Conservation (phyloP, 64 coral and sea anemone genomes). For the Catalaphyllia jardinei region DNA sequence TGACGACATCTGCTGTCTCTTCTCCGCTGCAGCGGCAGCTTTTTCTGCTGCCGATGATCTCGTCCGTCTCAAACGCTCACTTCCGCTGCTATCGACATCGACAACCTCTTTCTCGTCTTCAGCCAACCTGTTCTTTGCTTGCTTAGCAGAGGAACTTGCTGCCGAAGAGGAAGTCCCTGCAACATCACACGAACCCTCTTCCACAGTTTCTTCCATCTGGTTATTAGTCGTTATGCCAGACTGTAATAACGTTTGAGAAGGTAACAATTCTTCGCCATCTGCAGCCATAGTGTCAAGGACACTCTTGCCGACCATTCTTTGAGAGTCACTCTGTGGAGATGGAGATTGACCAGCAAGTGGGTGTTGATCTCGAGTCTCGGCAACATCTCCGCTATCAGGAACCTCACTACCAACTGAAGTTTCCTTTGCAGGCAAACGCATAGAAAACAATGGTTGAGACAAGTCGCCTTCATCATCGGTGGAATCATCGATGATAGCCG, state of each 20-base stretch:
- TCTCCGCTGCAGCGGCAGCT: slow-evolving; percentile 14
- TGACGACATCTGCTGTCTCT: background rate
- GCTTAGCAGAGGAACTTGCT: background rate
- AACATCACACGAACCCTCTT: background rate
- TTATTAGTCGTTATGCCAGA: background rate
- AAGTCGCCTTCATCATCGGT: slow-evolving; percentile 23
- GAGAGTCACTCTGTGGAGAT: background rate
- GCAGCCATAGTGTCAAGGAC: slow-evolving; percentile 10
- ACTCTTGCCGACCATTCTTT: slow-evolving; percentile 12
- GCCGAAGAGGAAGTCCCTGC: background rate
- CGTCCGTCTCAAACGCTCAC: background rate
- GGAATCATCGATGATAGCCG: slow-evolving; percentile 21
- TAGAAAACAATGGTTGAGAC: slow-evolving; percentile 11
- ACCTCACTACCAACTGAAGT: background rate
- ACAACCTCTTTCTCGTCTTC: background rate
- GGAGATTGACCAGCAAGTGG: background rate
- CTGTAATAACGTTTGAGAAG: background rate
- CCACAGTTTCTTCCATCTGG: background rate
- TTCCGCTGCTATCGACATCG: slow-evolving; percentile 1
- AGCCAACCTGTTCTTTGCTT: background rate
- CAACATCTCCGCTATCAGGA: background rate
- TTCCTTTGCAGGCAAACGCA: background rate
- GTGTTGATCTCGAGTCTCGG: background rate
- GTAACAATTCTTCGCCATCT: background rate
- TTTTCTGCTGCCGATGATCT: slow-evolving; percentile 9